phyloP scores from a whole-genome alignment of 2,888 invertebrate genomes.

The Sepioteuthis lessoniana region DNA sequence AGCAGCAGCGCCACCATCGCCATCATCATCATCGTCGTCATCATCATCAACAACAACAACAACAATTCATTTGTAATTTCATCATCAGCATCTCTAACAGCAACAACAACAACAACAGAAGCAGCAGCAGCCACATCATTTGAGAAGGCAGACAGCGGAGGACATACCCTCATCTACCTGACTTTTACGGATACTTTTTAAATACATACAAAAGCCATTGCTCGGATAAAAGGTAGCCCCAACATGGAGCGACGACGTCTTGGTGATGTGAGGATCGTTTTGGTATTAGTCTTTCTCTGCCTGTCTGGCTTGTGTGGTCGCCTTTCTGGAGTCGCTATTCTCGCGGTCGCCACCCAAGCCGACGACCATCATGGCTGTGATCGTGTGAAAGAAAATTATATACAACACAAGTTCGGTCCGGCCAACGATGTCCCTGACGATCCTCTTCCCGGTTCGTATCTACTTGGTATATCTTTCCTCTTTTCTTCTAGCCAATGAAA shows the following conservation, averaged over 20 bases:
- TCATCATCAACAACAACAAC: not conserved
- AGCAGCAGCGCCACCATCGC: not conserved
- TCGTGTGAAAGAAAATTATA: not conserved
- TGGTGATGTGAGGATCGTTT: not conserved
- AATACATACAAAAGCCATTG: not conserved
- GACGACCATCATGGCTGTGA: constrained; percentile 33
- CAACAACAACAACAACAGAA: not conserved
- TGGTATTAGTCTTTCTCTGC: not conserved
- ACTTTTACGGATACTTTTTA: constrained; percentile 12
- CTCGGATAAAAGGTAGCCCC: not conserved
- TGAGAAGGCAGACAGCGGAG: not conserved
- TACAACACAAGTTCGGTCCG: constrained; percentile 21
- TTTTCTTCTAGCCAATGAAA: not conserved
- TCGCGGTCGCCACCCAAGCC: not conserved
- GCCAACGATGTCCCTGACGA: constrained; percentile 21
- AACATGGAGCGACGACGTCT: constrained; percentile 33
- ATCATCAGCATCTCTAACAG: not conserved
- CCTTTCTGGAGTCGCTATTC: not conserved
- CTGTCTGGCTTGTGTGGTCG: not conserved
- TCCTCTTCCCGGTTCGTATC: not conserved
- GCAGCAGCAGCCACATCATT: constrained; percentile 16
- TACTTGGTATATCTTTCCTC: not conserved
- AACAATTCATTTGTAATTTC: not conserved
- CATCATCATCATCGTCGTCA: not conserved
- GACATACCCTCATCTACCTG: constrained; percentile 23